These are phyloP conservation scores for Caradrina kadenii DNA, from an alignment of 2,888 invertebrate genomes.

Conservation along the genomic window DNA sequence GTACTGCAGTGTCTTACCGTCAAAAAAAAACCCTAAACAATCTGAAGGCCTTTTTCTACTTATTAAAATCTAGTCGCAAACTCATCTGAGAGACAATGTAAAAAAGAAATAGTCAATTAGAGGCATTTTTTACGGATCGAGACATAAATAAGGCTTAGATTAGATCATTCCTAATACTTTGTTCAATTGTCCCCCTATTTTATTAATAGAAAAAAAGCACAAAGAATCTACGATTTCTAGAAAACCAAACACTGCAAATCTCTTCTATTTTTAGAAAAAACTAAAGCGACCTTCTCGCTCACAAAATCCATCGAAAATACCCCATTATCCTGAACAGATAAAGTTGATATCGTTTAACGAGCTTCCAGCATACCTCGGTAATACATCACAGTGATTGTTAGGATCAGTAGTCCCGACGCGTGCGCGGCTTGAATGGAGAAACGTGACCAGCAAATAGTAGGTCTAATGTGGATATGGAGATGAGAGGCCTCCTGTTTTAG, in stretches of 20 bases:
- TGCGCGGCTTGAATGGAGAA: conserved; percentile 38
- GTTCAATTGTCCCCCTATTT: no score
- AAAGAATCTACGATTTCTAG: no score
- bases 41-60: no score
- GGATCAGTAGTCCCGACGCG: conserved; percentile 48
- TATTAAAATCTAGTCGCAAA: no score
- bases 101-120: no score
- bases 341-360: conserved; percentile 54
- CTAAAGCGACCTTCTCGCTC: conserved; percentile 4
- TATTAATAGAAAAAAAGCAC: no score
- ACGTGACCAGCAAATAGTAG: conserved; percentile 55
- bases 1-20: no score
- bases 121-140: no score
- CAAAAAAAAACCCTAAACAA: no score
- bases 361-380: conserved; percentile 40
- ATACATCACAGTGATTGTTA: conserved; percentile 56
- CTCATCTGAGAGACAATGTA: no score
- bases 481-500: conserved; percentile 15
- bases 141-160: no score
- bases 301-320: conserved; percentile 24
- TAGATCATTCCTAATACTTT: no score
- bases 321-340: conserved; percentile 51
- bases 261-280: background rate
- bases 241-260: background rate
- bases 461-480: conserved; percentile 48